Conservation (phyloP, 2,888 invertebrate genomes). For the Catotricha subobsoleta region DNA sequence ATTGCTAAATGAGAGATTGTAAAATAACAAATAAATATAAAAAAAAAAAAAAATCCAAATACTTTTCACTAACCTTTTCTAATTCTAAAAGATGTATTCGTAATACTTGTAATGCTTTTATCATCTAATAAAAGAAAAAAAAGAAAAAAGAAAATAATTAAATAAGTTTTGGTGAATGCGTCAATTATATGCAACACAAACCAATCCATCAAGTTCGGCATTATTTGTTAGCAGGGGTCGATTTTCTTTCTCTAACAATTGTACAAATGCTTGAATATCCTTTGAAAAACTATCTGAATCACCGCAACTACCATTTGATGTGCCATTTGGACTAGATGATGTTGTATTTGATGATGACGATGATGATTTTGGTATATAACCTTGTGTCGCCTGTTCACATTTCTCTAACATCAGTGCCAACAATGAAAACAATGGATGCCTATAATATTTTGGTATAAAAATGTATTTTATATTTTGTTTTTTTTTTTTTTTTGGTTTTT, state of each 20-base stretch:
- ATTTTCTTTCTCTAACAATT: conserved; percentile 71
- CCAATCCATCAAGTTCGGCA: conserved; percentile 88
- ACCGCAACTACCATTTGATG: conserved; percentile 12
- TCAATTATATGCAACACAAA: too few species aligned
- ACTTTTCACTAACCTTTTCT: conserved; percentile 41
- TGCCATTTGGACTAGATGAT: conserved; percentile 39
- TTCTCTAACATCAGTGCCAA: conserved; percentile 83
- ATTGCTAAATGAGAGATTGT: neutral
- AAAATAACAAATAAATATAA: conserved; percentile 1
- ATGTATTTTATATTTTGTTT: neutral
- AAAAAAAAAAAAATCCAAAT: neutral
- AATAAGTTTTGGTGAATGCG: too few species aligned
- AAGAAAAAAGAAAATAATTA: neutral
- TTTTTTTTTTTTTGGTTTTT: too few species aligned
- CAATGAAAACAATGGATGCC: conserved; percentile 87
- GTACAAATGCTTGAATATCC: conserved; percentile 52
- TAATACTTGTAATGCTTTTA: conserved; percentile 75
- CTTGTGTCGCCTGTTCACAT: conserved; percentile 91
- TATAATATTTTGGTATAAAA: conserved; percentile 19
- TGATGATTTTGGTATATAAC: conserved; percentile 58
- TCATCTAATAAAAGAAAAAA: conserved; percentile 41
- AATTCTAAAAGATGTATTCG: conserved; percentile 81
- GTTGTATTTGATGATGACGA: conserved; percentile 80
- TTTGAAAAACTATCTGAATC: conserved; percentile 15
- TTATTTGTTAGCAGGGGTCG: conserved; percentile 76